A percentile compares a stretch with the other conserved stretches of the same genome.
These are phyloP conservation scores for Pyrochroa serraticornis DNA, from an alignment of 2,888 invertebrate genomes.

Conservation along the genomic window DNA sequence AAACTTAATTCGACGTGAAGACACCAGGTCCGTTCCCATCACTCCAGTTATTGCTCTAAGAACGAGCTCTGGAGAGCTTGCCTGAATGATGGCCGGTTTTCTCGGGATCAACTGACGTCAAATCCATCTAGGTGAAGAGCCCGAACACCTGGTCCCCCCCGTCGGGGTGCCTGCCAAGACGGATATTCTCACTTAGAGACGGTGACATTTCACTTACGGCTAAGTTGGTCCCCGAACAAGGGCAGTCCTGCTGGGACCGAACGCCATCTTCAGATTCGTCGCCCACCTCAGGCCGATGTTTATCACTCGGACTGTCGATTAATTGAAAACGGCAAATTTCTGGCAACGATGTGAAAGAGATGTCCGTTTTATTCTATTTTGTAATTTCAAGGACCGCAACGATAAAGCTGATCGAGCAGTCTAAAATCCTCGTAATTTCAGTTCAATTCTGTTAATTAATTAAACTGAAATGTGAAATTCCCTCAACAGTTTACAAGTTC, in stretches of 20 bases:
- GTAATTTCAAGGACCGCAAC: no score
- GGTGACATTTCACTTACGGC: conserved; percentile 38
- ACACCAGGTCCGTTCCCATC: conserved; percentile 22
- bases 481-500: no score
- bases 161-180: conserved; percentile 25
- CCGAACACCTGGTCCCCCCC: conserved; percentile 32
- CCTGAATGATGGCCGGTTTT: conserved; percentile 28
- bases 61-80: conserved; percentile 2
- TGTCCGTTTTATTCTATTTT: no score
- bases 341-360: no score
- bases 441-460: no score
- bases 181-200: conserved; percentile 36
- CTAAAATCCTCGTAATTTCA: no score
- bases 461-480: no score
- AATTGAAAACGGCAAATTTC: no score
- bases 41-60: conserved; percentile 14
- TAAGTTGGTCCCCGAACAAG: conserved; percentile 9
- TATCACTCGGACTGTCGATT: no score
- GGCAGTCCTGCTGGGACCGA: conserved; percentile 9
- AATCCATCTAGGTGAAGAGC: conserved; percentile 29
- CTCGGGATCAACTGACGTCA: conserved; percentile 31
- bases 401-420: no score
- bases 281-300: no score
- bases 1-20: neutral
- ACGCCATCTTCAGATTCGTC: no score